phyloP scores from a whole-genome alignment of 2,113 vertebrate genomes.

The Halcyon malimbica region DNA sequence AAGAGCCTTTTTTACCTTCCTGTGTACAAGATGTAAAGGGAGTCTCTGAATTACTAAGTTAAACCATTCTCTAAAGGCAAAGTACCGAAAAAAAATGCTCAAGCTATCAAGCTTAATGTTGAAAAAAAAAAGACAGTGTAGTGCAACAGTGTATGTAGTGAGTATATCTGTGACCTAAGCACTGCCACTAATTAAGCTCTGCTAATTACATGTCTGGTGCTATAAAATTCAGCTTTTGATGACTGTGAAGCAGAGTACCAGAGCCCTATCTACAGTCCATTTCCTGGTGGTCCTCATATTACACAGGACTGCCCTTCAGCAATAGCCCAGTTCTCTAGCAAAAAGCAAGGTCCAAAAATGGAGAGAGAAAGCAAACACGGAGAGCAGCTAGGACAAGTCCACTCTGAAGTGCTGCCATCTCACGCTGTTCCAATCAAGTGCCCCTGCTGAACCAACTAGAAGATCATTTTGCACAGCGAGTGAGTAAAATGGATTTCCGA shows the following conservation, averaged over 20 bases:
- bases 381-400: background rate
- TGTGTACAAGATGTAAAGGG: background rate
- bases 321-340: background rate
- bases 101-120: background rate
- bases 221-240: background rate
- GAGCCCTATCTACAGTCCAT: background rate
- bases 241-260: background rate
- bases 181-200: background rate
- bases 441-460: background rate
- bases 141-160: background rate
- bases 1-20: slow-evolving; percentile 3
- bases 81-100: background rate
- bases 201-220: background rate
- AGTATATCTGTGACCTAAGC: background rate
- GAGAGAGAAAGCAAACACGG: background rate
- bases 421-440: fast-evolving
- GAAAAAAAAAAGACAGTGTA: no score
- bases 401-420: background rate
- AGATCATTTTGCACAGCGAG: background rate
- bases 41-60: slow-evolving; percentile 16
- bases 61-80: background rate
- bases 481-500: background rate
- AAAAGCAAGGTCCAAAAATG: background rate
- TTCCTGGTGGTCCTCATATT: background rate
- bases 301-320: background rate